phyloP scores from a whole-genome alignment of 2,113 vertebrate genomes.

The Mellivora capensis region DNA sequence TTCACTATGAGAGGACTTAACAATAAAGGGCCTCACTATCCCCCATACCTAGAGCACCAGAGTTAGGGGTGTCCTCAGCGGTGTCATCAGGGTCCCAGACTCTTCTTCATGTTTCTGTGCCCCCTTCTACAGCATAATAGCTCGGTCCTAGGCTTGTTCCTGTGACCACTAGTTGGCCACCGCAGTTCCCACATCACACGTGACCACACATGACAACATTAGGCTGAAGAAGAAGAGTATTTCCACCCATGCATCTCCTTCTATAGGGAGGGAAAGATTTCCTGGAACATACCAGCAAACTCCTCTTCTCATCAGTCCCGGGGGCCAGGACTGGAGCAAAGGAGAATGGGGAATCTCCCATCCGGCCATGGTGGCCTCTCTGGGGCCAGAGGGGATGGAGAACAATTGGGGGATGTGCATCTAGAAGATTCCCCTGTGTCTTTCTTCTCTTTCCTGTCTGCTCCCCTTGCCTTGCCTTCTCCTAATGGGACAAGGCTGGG shows the following conservation, averaged over 20 bases:
- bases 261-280: not conserved
- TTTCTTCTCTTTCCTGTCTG: not conserved
- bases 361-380: not conserved
- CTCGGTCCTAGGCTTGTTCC: not conserved
- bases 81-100: not conserved
- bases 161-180: not conserved
- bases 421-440: not conserved
- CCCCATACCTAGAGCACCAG: not conserved
- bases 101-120: not conserved
- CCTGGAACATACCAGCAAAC: not conserved
- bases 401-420: fast-evolving
- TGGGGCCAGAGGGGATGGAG: not conserved
- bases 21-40: not conserved
- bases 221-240: not conserved
- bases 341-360: not conserved
- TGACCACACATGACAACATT: not conserved
- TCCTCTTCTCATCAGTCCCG: not conserved
- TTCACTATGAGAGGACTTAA: not conserved
- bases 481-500: not conserved
- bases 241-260: not conserved
- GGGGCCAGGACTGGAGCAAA: not conserved
- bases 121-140: not conserved
- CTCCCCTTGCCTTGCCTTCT: not conserved
- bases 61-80: not conserved
- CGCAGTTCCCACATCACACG: not conserved